phyloP scores from a whole-genome alignment of 1,140 invertebrate species.

The Semibalanus balanoides region DNA sequence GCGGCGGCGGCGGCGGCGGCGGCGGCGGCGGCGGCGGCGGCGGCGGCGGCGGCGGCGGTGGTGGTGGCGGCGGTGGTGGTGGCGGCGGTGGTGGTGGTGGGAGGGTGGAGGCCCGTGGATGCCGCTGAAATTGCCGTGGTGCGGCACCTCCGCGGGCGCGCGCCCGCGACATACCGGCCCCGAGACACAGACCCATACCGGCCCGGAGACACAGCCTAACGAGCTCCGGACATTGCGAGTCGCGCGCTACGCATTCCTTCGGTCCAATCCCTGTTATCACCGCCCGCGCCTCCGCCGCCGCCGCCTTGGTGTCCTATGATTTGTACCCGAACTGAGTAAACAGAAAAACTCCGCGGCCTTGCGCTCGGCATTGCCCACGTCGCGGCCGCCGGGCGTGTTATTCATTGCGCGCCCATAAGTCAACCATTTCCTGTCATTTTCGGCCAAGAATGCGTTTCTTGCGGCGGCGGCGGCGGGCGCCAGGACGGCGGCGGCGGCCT shows the following conservation, averaged over 20 bases:
- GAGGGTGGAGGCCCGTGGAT: background rate
- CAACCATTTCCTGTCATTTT: constrained; percentile 6
- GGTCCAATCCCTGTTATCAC: background rate
- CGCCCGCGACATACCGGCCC: too few species aligned
- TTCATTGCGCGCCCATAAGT: background rate
- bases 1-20: too few species aligned
- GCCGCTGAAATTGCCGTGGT: background rate
- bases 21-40: too few species aligned
- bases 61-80: too few species aligned
- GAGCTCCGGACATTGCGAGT: background rate
- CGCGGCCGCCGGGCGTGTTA: background rate
- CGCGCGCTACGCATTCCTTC: background rate
- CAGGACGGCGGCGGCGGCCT: too few species aligned
- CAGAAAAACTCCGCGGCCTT: background rate
- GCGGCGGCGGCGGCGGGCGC: background rate
- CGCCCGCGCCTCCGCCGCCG: too few species aligned
- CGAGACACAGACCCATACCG: background rate
- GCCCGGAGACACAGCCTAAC: background rate
- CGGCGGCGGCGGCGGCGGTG: too few species aligned
- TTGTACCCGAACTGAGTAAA: background rate
- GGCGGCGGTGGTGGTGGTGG: too few species aligned
- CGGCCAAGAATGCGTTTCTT: constrained; percentile 1
- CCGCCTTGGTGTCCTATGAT: background rate
- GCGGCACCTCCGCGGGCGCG: background rate
- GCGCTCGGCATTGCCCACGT: background rate